phyloP scores from a whole-genome alignment of 1,140 invertebrate genomes.

The Frieseomelitta varia region DNA sequence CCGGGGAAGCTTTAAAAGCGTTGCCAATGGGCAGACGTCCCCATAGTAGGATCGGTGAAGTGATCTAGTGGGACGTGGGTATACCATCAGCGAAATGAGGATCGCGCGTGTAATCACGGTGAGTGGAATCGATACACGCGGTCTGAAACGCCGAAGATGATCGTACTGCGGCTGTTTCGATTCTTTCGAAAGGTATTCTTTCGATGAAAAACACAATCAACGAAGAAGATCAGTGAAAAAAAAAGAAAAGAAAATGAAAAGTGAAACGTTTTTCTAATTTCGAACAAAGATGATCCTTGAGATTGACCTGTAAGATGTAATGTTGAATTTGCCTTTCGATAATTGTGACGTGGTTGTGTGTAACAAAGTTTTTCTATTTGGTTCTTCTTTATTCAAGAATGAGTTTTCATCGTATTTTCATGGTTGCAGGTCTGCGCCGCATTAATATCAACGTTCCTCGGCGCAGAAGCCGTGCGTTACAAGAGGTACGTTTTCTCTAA shows the following conservation, averaged over 20 bases:
- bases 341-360: neutral
- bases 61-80: conserved; percentile 49
- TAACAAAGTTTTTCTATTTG: neutral
- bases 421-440: conserved; percentile 39
- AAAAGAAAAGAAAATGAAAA: neutral
- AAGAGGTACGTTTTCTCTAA: conserved; percentile 33
- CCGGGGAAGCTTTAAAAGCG: conserved; percentile 61
- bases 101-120: conserved; percentile 63
- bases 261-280: neutral
- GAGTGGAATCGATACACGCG: conserved; percentile 38
- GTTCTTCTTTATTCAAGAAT: neutral
- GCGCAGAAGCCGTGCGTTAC: conserved; percentile 15
- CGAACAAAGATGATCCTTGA: neutral
- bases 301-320: neutral
- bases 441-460: conserved; percentile 36
- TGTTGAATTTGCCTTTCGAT: neutral
- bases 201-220: neutral
- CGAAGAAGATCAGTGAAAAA: neutral
- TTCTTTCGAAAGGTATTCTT: neutral
- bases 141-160: neutral
- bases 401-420: neutral
- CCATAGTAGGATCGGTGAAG: conserved; percentile 43
- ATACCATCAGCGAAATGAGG: conserved; percentile 60
- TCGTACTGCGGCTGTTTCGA: neutral
- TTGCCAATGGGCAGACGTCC: conserved; percentile 41